Percentiles rank a stretch among this genome's conserved stretches.
These are phyloP conservation scores for Electrona antarctica DNA, from an alignment of 2,113 vertebrate species.

Conservation along the genomic window DNA sequence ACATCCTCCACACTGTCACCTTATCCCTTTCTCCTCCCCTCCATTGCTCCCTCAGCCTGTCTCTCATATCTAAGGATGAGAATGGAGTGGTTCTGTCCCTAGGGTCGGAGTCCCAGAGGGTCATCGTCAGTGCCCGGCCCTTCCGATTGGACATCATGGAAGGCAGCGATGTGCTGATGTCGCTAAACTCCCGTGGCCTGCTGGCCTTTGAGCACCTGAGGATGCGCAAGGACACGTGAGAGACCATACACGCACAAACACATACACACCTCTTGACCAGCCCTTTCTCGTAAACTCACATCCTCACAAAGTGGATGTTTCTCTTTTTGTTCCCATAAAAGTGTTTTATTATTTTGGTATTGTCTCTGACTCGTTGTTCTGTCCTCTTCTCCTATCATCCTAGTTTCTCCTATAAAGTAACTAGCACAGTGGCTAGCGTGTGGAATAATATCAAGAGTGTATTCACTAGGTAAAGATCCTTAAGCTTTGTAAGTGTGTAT, in stretches of 20 bases:
- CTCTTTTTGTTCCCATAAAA: constrained; percentile 76
- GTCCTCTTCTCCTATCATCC: constrained; percentile 82
- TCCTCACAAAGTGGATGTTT: constrained; percentile 56
- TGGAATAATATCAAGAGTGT: constrained; percentile 94
- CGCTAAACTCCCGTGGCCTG: constrained; percentile 90
- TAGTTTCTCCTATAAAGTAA: constrained; percentile 96
- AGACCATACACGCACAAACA: constrained; percentile 43
- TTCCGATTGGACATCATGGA: constrained; percentile 91
- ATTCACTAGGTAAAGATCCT: constrained; percentile 93
- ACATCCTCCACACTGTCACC: not conserved
- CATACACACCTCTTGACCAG: constrained; percentile 29
- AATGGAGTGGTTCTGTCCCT: constrained; percentile 86
- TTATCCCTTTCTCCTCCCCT: not conserved
- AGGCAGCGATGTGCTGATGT: constrained; percentile 85
- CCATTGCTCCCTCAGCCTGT: constrained; percentile 73
- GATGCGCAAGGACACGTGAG: constrained; percentile 90
- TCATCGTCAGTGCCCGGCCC: constrained; percentile 85
- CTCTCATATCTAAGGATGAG: constrained; percentile 84
- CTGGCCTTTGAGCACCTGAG: constrained; percentile 89
- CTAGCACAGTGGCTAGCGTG: constrained; percentile 92
- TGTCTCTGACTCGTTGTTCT: constrained; percentile 84
- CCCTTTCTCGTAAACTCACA: constrained; percentile 47
- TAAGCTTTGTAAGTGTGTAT: constrained; percentile 74
- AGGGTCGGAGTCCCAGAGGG: constrained; percentile 79
- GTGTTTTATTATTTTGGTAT: constrained; percentile 79